Percentiles rank a stretch among this genome's conserved stretches.
Evolutionary conservation across 2,113 vertebrate genomes (phyloP).

Genomic region (Fulica atra): DNA sequence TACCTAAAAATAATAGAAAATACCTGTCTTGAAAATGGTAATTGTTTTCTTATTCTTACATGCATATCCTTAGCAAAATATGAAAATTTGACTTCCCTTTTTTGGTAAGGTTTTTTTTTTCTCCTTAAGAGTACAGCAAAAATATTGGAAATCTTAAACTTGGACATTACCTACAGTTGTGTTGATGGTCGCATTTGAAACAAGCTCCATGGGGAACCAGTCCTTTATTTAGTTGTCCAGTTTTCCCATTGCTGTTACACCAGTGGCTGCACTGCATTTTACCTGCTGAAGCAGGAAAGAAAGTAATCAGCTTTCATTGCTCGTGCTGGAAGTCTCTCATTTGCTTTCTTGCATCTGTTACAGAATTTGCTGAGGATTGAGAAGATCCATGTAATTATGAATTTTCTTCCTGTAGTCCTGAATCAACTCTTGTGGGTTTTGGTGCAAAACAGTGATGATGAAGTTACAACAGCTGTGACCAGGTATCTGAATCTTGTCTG

Average conservation of each 20-base stretch:
- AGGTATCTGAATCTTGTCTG: constrained; percentile 79
- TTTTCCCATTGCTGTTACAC: background rate
- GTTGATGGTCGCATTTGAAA: no score
- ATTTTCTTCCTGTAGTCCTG: constrained; percentile 94
- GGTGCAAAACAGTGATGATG: constrained; percentile 88
- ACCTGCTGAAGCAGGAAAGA: background rate
- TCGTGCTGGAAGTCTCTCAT: background rate
- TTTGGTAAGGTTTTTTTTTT: no score
- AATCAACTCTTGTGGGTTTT: constrained; percentile 96
- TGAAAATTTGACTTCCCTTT: no score
- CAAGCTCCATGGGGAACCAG: background rate
- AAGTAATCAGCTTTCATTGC: background rate
- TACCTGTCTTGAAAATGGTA: no score
- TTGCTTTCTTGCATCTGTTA: background rate
- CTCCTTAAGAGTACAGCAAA: no score
- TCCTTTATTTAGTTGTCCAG: background rate
- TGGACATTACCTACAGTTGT: no score
- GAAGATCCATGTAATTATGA: constrained; percentile 91
- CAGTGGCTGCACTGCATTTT: background rate
- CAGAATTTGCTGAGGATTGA: constrained; percentile 95
- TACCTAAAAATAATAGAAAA: no score
- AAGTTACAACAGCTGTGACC: constrained; percentile 86
- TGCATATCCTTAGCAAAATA: no score
- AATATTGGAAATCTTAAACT: no score
- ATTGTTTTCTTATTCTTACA: no score